phyloP scores from a whole-genome alignment of 2,888 invertebrate genomes.

The Agrochola macilenta region DNA sequence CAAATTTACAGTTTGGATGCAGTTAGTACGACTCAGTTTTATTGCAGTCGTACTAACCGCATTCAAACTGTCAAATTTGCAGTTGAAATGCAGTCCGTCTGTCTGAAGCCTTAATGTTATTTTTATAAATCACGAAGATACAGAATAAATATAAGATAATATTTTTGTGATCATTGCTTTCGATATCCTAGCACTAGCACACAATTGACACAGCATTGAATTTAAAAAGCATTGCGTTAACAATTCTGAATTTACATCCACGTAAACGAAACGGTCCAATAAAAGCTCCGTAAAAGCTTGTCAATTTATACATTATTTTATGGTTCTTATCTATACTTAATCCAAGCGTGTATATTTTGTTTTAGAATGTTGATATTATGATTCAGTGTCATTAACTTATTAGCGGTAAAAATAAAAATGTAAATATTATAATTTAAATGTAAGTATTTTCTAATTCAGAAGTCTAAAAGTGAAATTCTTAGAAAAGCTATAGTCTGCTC shows the following conservation, averaged over 20 bases:
- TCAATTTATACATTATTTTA: slow-evolving; percentile 11
- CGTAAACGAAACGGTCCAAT: not conserved
- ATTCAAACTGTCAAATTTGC: too few species aligned
- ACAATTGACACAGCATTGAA: slow-evolving; percentile 64
- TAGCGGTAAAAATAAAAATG: not conserved
- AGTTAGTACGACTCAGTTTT: too few species aligned
- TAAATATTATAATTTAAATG: not conserved
- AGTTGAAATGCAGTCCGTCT: too few species aligned
- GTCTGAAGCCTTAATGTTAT: not conserved
- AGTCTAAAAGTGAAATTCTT: slow-evolving; percentile 16
- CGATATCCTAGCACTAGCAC: not conserved
- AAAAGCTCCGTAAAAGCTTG: slow-evolving; percentile 24
- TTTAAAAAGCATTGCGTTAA: slow-evolving; percentile 67
- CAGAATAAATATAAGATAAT: not conserved
- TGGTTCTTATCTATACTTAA: not conserved
- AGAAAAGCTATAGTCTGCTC: slow-evolving; percentile 13
- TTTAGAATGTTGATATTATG: not conserved
- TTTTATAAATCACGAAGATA: not conserved
- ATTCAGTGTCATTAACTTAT: not conserved
- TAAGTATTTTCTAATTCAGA: not conserved
- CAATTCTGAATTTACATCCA: slow-evolving; percentile 41
- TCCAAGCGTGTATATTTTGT: not conserved
- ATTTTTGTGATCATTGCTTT: not conserved
- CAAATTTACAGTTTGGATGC: too few species aligned
- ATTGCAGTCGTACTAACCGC: too few species aligned